phyloP scores from a whole-genome alignment of 2,888 invertebrate genomes.

The Brachynemurus nebulosus region DNA sequence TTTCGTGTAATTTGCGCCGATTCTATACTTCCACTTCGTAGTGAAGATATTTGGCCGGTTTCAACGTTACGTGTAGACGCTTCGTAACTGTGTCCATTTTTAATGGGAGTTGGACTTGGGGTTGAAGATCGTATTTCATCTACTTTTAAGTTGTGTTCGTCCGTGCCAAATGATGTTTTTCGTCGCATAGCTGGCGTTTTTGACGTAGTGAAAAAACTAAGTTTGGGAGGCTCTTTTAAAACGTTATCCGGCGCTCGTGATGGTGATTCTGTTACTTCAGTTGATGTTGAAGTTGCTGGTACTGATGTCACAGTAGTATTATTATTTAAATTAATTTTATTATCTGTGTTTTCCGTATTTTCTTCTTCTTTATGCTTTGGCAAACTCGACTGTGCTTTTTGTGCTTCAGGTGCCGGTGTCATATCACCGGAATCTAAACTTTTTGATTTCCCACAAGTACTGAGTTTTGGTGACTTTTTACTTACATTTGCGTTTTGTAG shows the following conservation, averaged over 20 bases:
- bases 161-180: conserved; percentile 26
- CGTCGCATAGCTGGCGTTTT: conserved; percentile 29
- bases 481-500: conserved; percentile 22
- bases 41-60: too few relatives aligned
- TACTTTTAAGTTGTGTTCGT: conserved; percentile 17
- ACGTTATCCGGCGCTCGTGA: too few relatives aligned
- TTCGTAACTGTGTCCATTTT: not conserved
- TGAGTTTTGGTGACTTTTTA: conserved; percentile 37
- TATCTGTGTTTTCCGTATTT: conserved; percentile 24
- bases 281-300: not conserved
- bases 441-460: conserved; percentile 64
- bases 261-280: not conserved
- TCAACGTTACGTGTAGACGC: not conserved
- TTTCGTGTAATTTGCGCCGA: not conserved
- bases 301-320: too few relatives aligned
- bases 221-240: conserved; percentile 21
- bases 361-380: conserved; percentile 24
- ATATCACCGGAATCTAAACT: conserved; percentile 78
- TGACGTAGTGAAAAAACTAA: conserved; percentile 28
- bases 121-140: not conserved
- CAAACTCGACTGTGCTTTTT: conserved; percentile 17
- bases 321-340: conserved; percentile 21
- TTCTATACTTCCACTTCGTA: not conserved
- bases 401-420: conserved; percentile 30
- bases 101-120: not conserved